Evolutionary conservation across 2,888 invertebrate genomes (phyloP), one percentile per base, ranked within the genome.

Genomic region (Zeuzera pyrina): DNA sequence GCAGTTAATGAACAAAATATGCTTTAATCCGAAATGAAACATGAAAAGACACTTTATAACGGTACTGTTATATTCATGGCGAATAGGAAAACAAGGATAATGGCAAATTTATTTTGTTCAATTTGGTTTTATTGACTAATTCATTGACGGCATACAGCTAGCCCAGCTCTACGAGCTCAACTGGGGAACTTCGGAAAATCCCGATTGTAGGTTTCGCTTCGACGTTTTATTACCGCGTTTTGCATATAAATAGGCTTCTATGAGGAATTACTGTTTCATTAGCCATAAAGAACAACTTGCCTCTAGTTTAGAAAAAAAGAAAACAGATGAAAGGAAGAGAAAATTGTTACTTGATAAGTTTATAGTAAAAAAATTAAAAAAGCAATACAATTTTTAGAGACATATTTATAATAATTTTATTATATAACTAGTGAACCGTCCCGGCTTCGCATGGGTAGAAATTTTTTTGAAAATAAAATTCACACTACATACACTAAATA

Each of bases 41-140:
- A n/a, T n/a, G n/a, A n/a, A n/a, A n/a, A n/a, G n/a, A n/a, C n/a
- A n/a, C n/a, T n/a, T n/a, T n/a, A n/a, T n/a, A n/a, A n/a, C n/a
- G n/a, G n/a, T n/a, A n/a, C n/a, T n/a, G 19, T 5, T 8, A 8
- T 19, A 52, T 45, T 53, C 49, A 53, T 52, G 44, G 52, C 41
- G 57, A 68, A 69, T 58, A 63, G 62, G 70, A 72, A 74, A 70
- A 68, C 64, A 65, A 57, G 50, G 56, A 57, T 69, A 69, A 71
- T 70, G 67, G 61, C 43, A 61, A 68, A 76, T 78, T 78, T 79
- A 79, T 77, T 76, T 68, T 61, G 60, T 70, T 67, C 78, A 77
- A 79, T 79, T 77, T 76, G 69, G 63, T 73, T 79, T 78, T 79
- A 79, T 79, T 71, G 70, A 71, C 71, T 77, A 77, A 79, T 79